Evolutionary conservation across 92 coral and sea anemone species (phyloP).

Genomic region (Muricea muricata): DNA sequence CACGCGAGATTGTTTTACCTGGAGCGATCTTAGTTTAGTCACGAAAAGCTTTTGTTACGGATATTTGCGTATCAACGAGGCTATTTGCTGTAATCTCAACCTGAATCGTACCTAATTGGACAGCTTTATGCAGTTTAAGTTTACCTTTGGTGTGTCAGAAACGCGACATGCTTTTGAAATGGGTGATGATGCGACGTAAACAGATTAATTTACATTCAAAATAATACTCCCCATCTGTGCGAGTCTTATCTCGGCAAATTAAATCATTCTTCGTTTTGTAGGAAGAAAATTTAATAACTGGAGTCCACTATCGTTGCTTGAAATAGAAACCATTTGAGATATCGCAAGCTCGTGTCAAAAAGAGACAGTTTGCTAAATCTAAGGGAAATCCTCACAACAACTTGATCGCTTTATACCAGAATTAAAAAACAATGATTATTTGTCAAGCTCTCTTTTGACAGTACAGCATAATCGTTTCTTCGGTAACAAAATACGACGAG

Average conservation of each 20-base stretch:
- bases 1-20: neutral
- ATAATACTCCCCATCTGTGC: neutral
- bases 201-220: constrained; percentile 17
- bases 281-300: neutral
- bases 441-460: too few relatives aligned
- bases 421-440: too few relatives aligned
- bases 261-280: neutral
- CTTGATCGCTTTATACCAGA: too few relatives aligned
- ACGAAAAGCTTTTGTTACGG: neutral
- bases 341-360: too few relatives aligned
- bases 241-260: neutral
- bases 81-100: neutral
- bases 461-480: too few relatives aligned
- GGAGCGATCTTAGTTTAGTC: neutral
- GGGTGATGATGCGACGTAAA: neutral
- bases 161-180: neutral
- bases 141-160: neutral
- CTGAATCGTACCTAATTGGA: neutral
- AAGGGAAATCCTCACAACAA: too few relatives aligned
- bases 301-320: neutral
- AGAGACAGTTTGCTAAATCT: too few relatives aligned
- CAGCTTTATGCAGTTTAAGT: neutral
- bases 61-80: neutral
- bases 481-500: too few relatives aligned
- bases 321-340: neutral